Percentiles rank a stretch among this genome's conserved stretches.
phyloP scores from a whole-genome alignment of 2,888 invertebrate species.

The Stegophylla sp. region DNA sequence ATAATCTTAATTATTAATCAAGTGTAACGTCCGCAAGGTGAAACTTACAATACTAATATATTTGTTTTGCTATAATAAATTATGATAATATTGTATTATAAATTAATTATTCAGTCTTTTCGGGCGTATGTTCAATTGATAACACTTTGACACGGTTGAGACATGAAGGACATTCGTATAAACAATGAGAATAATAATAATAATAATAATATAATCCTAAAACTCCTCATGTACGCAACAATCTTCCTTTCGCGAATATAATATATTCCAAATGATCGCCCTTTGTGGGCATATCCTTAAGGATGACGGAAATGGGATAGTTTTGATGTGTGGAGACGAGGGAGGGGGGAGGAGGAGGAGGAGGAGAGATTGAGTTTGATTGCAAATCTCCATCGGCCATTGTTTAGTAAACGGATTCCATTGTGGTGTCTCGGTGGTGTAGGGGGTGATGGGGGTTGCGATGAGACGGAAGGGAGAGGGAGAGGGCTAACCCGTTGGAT shows the following conservation, averaged over 20 bases:
- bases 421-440: slow-evolving; percentile 18
- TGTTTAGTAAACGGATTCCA: slow-evolving; percentile 57
- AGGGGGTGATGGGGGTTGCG: neutral
- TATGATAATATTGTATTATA: no score
- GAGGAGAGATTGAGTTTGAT: slow-evolving; percentile 42
- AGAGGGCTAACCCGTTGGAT: slow-evolving; percentile 53
- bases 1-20: neutral
- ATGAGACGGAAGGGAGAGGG: neutral
- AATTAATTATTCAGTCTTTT: neutral
- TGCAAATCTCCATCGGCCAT: slow-evolving; percentile 51
- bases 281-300: slow-evolving; percentile 29
- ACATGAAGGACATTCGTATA: slow-evolving; percentile 23
- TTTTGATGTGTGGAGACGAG: no score
- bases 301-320: neutral
- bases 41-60: neutral
- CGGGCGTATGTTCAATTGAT: slow-evolving; percentile 14
- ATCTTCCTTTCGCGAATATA: slow-evolving; percentile 1
- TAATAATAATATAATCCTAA: slow-evolving; percentile 38
- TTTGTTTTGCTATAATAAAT: no score
- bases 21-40: neutral
- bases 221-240: slow-evolving; percentile 1
- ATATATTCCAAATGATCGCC: slow-evolving; percentile 30
- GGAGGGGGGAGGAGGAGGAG: neutral
- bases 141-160: slow-evolving; percentile 8
- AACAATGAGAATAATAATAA: slow-evolving; percentile 21